Base-by-base conservation (phyloP, 2,113 vertebrate species). In the Irena cyanogastra region DNA sequence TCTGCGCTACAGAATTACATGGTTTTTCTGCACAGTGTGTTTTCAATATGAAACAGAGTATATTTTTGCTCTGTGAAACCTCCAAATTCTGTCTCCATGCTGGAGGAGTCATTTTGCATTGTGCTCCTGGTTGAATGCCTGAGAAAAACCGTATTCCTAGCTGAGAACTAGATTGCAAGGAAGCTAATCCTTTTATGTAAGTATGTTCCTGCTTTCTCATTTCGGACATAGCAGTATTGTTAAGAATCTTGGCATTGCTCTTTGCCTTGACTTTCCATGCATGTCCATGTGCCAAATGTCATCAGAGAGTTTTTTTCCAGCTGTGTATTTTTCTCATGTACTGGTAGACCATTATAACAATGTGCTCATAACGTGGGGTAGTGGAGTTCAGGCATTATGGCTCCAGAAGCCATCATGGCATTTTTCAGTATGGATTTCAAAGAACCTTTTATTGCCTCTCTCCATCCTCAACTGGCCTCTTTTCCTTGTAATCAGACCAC, bases 271-370 rank as follows among this genome's bases (percentile, higher is more conserved):
- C 89, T 94, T 93, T 90, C 68, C 50, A 70, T 77, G 75, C 57
- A 80, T 87, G 94, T 85, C 75, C 45, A n/a, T 83, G 66, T 90
- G 94, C 90, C 91, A 97, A 81, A 91, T 95, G 78, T 94, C 83
- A 82, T 77, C 79, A 74, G 78, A 87, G 69, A 72, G 66, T 4
- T 87, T 94, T 93, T 90, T 76, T 59, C 91, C 94, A 94, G 94
- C 82, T 96, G 82, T 86, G 75, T 44, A 35, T 86, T 94, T 94
- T 94, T 45, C 66, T 94, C 59, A 42, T 83, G 26, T 74, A 59
- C 41, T 93, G 54, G 59, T 93, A 77, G 54, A 26, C 39, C 21
- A 26, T 87, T 87, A 35, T 72, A 87, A 77, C 54, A 83, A 42
- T 66, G 70, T 65, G 82, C 66, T 60, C 42, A 78, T 72, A 87